A percentile compares a stretch with the other conserved stretches of the same genome.
Conservation (phyloP, 2,113 vertebrate genomes). For the Cephalopterus ornatus region DNA sequence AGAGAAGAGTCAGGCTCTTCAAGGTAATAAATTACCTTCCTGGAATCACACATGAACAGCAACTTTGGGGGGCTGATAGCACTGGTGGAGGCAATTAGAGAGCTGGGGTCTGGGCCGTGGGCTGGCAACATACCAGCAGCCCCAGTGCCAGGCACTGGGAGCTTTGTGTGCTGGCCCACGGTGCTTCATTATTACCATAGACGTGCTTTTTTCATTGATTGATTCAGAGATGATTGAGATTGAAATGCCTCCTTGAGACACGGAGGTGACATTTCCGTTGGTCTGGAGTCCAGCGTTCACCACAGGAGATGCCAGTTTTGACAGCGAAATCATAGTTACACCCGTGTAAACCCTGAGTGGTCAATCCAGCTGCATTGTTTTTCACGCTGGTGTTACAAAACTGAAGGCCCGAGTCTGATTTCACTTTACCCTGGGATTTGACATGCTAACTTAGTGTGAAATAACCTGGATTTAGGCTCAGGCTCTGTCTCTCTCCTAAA, state of each 20-base stretch:
- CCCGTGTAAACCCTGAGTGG: neutral
- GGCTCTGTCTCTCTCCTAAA: neutral
- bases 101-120: neutral
- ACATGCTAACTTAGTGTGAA: neutral
- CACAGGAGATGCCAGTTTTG: conserved; percentile 17
- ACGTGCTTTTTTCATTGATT: neutral
- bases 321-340: neutral
- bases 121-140: neutral
- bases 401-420: neutral
- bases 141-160: neutral
- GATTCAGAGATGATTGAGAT: conserved; percentile 13
- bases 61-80: neutral
- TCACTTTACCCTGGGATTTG: neutral
- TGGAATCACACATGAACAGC: neutral
- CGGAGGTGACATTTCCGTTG: neutral
- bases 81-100: neutral
- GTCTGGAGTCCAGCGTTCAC: neutral
- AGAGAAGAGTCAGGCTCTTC: conserved; percentile 17
- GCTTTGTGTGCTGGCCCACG: neutral
- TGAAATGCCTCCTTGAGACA: conserved; percentile 11
- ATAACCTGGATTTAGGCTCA: neutral
- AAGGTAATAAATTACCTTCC: conserved; percentile 42
- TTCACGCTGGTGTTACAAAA: neutral
- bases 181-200: neutral
- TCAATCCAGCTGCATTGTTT: neutral